phyloP scores from a whole-genome alignment of 1,140 invertebrate species.

The Zophobas morio region DNA sequence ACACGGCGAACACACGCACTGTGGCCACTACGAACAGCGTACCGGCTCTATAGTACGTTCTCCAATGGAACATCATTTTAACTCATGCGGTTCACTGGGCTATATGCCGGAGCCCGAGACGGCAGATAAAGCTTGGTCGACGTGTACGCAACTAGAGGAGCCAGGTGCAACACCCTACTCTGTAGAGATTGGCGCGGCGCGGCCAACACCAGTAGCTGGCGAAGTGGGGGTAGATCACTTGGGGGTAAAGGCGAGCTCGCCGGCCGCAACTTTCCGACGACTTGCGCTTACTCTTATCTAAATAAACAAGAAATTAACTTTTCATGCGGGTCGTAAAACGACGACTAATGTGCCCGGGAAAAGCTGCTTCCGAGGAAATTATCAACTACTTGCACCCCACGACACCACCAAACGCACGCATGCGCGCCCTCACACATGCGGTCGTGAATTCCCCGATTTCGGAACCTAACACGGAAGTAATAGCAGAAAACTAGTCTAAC shows the following conservation, averaged over 20 bases:
- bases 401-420: background rate
- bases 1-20: slow-evolving; percentile 2
- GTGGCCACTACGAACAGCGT: slow-evolving; percentile 43
- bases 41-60: slow-evolving; percentile 47
- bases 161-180: slow-evolving; percentile 48
- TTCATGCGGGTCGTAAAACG: slow-evolving; percentile 1
- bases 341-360: background rate
- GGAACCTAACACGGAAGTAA: background rate
- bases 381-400: background rate
- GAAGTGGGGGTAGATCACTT: slow-evolving; percentile 18
- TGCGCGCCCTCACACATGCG: background rate
- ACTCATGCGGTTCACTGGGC: slow-evolving; percentile 34
- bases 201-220: slow-evolving; percentile 21
- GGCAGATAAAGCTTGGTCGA: slow-evolving; percentile 43
- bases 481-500: background rate
- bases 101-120: slow-evolving; percentile 8
- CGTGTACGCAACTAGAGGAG: slow-evolving; percentile 44
- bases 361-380: background rate
- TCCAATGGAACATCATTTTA: slow-evolving; percentile 27
- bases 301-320: slow-evolving; percentile 11
- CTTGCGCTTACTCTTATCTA: slow-evolving; percentile 12
- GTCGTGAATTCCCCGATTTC: too few species aligned
- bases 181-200: slow-evolving; percentile 42
- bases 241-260: background rate
- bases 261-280: slow-evolving; percentile 9